Conservation (phyloP, 1,140 invertebrate species). For the Oryctes rhinoceros region DNA sequence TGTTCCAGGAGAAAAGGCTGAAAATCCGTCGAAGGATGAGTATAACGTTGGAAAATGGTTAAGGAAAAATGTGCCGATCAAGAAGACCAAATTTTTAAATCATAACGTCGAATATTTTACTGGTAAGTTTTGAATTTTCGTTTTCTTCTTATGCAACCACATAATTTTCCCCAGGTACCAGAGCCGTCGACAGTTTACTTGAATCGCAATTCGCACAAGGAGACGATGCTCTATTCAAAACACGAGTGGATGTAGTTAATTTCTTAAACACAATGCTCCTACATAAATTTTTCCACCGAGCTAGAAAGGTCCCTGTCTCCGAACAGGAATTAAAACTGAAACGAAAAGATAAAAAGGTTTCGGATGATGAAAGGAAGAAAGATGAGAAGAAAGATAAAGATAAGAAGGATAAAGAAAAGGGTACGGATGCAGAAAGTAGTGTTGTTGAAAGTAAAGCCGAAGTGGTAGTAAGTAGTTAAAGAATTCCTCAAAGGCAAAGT, state of each 20-base stretch:
- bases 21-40: slow-evolving; percentile 89
- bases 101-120: slow-evolving; percentile 98
- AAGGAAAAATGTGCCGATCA: slow-evolving; percentile 89
- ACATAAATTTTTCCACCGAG: slow-evolving; percentile 95
- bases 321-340: slow-evolving; percentile 77
- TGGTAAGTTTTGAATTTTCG: slow-evolving; percentile 65
- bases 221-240: slow-evolving; percentile 81
- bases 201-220: slow-evolving; percentile 91
- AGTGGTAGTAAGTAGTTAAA: not conserved
- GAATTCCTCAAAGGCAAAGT: not conserved
- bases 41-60: slow-evolving; percentile 94
- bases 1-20: slow-evolving; percentile 64
- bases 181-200: slow-evolving; percentile 90
- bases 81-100: slow-evolving; percentile 94
- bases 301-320: slow-evolving; percentile 84
- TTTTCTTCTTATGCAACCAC: not conserved
- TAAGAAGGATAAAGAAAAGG: slow-evolving; percentile 55
- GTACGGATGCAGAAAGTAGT: slow-evolving; percentile 59
- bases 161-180: slow-evolving; percentile 66
- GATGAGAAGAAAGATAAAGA: slow-evolving; percentile 51
- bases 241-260: slow-evolving; percentile 79
- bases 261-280: slow-evolving; percentile 86
- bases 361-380: slow-evolving; percentile 63
- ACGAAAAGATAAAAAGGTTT: slow-evolving; percentile 71
- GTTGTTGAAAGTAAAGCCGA: slow-evolving; percentile 57